phyloP scores from a whole-genome alignment of 2,113 vertebrate genomes.

The Myodes glareolus region DNA sequence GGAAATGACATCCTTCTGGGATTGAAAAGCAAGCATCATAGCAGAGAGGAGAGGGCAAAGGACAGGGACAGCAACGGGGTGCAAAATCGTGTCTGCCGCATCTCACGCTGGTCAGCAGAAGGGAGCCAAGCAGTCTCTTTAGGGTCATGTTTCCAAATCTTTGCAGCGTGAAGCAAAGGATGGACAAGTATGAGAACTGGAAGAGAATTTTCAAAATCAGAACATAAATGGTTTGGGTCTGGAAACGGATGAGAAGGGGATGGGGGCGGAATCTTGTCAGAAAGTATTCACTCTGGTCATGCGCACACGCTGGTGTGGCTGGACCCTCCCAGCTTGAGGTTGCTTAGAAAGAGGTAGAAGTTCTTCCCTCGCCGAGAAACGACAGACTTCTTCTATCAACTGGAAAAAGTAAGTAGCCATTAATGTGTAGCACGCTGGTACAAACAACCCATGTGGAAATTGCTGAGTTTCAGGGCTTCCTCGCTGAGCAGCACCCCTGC shows the following conservation, averaged over 20 bases:
- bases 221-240: not conserved
- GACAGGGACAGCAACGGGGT: not conserved
- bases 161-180: not conserved
- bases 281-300: not conserved
- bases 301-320: not conserved
- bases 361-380: not conserved
- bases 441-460: not conserved
- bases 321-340: not conserved
- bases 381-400: not conserved
- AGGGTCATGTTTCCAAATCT: not conserved
- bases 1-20: not conserved
- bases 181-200: not conserved
- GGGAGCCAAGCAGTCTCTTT: not conserved
- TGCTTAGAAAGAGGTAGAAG: not conserved
- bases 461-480: not conserved
- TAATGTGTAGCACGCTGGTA: not conserved
- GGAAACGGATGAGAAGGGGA: not conserved
- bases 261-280: not conserved
- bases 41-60: not conserved
- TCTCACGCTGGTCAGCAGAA: not conserved
- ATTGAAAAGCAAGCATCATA: not conserved
- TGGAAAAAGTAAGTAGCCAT: not conserved
- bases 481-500: not conserved
- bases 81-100: not conserved
- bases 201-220: not conserved